Conservation (phyloP, 1,140 invertebrate species). For the Leguminivora glycinivorella region DNA sequence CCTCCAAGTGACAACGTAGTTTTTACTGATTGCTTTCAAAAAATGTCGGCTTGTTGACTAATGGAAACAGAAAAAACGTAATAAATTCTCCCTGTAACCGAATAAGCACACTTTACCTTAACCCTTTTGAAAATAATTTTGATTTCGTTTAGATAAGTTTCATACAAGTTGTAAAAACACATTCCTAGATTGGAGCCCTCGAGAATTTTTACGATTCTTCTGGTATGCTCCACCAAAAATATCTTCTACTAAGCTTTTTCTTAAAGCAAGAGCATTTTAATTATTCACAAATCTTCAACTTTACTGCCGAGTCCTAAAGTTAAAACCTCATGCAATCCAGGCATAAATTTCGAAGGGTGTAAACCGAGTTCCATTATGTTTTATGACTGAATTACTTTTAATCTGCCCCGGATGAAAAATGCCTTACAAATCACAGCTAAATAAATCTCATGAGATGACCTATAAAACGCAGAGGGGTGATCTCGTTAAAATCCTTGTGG, state of each 20-base stretch:
- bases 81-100: too few species aligned
- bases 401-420: constrained; percentile 58
- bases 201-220: constrained; percentile 6
- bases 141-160: not conserved
- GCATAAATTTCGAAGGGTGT: constrained; percentile 51
- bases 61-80: too few species aligned
- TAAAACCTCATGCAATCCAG: constrained; percentile 39
- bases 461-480: constrained; percentile 66
- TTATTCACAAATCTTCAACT: constrained; percentile 17
- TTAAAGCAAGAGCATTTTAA: constrained; percentile 26
- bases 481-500: constrained; percentile 71
- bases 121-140: not conserved
- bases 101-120: too few species aligned
- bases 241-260: constrained; percentile 16
- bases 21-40: too few species aligned
- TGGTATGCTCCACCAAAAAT: constrained; percentile 3
- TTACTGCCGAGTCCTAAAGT: constrained; percentile 33
- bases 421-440: constrained; percentile 63
- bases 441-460: constrained; percentile 69
- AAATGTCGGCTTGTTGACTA: too few species aligned
- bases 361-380: constrained; percentile 54
- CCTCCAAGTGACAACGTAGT: too few species aligned
- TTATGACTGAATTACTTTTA: constrained; percentile 61
- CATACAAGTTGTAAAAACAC: not conserved
- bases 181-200: not conserved